phyloP scores from a whole-genome alignment of 2,888 invertebrate species.

The Ophioninae sp. region DNA sequence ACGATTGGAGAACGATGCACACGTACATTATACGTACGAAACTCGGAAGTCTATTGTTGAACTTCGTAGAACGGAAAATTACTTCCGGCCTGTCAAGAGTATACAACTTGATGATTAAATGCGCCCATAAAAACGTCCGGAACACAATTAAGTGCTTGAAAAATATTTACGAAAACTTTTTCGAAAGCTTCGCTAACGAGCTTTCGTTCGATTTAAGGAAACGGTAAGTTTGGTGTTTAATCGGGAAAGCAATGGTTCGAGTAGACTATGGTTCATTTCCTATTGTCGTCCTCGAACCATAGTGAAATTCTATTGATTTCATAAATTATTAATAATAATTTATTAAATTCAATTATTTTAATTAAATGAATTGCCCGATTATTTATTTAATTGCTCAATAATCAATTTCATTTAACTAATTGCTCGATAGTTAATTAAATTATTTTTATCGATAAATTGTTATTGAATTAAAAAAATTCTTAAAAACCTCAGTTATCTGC shows the following conservation, averaged over 20 bases:
- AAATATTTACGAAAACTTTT: background rate
- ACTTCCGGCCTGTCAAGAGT: slow-evolving; percentile 69
- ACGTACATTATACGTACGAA: slow-evolving; percentile 26
- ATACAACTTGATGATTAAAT: slow-evolving; percentile 50
- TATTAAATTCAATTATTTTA: too few species aligned
- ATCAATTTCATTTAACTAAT: too few species aligned
- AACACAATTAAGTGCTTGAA: slow-evolving; percentile 7
- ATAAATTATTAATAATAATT: too few species aligned
- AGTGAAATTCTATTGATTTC: background rate
- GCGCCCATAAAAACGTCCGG: slow-evolving; percentile 27
- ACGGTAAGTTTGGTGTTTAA: too few species aligned
- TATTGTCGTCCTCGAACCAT: background rate
- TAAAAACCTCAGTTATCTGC: too few species aligned
- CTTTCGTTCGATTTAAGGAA: background rate
- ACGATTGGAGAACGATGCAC: slow-evolving; percentile 36
- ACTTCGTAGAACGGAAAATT: slow-evolving; percentile 37
- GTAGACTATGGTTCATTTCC: background rate
- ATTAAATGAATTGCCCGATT: too few species aligned
- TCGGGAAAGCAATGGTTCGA: too few species aligned
- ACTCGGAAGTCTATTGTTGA: slow-evolving; percentile 53
- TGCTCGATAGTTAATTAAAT: too few species aligned
- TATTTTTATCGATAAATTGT: too few species aligned
- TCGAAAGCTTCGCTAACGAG: slow-evolving; percentile 3
- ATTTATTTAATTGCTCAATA: too few species aligned
- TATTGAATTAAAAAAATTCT: too few species aligned